These are phyloP conservation scores for Scarus forsteni DNA, from an alignment of 2,797 vertebrate genomes.

Conservation along the genomic window DNA sequence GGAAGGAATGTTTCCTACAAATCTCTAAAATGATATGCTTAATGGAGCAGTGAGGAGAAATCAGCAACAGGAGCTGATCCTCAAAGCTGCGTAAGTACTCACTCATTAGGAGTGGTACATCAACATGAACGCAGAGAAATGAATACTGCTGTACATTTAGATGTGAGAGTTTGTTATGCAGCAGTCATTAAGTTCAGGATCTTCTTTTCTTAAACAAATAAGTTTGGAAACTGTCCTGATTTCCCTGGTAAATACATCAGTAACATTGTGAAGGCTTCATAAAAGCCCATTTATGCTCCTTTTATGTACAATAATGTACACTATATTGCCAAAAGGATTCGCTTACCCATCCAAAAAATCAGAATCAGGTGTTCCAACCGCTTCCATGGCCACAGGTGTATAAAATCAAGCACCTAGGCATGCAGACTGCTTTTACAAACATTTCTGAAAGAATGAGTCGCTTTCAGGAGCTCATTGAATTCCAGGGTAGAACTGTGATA, in stretches of 20 bases:
- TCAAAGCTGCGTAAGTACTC: neutral
- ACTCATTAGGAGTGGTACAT: neutral
- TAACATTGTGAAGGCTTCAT: neutral
- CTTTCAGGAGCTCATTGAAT: too few relatives aligned
- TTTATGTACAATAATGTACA: too few relatives aligned
- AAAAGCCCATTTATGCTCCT: too few relatives aligned
- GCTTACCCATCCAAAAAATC: too few relatives aligned
- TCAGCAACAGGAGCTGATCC: neutral
- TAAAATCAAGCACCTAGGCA: too few relatives aligned
- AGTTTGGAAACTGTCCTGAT: neutral
- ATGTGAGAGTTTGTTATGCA: neutral
- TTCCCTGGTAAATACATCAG: neutral
- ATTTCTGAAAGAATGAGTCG: too few relatives aligned
- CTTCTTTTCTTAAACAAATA: too few relatives aligned
- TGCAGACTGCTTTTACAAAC: too few relatives aligned
- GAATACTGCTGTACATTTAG: neutral
- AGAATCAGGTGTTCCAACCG: too few relatives aligned
- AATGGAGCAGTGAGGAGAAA: slow-evolving; percentile 5
- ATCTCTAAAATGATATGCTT: slow-evolving; percentile 8
- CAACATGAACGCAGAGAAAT: neutral
- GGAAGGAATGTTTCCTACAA: slow-evolving; percentile 2
- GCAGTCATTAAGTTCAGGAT: neutral
- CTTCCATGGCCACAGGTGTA: too few relatives aligned
- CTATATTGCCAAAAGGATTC: too few relatives aligned
- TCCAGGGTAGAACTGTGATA: too few relatives aligned